Evolutionary conservation across 2,888 invertebrate species (phyloP).

Genomic region (Cabera pusaria): DNA sequence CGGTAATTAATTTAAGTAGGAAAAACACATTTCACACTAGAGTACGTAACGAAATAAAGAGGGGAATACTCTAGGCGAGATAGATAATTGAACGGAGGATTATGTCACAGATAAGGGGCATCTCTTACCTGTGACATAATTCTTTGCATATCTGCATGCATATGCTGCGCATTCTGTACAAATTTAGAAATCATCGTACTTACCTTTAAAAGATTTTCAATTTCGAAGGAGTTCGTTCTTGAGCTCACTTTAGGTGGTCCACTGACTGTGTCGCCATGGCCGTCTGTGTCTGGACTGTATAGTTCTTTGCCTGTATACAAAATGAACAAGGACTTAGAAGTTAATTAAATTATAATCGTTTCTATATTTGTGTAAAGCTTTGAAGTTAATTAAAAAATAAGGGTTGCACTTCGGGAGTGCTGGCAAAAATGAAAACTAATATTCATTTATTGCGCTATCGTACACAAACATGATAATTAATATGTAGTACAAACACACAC

Average conservation of each 20-base stretch:
- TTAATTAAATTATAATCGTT: too few species aligned
- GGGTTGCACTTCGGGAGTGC: too few species aligned
- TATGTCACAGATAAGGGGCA: constrained; percentile 4
- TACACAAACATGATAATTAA: too few species aligned
- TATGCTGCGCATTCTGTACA: too few species aligned
- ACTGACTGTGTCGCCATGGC: constrained; percentile 60
- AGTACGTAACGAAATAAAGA: constrained; percentile 57
- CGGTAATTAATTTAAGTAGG: constrained; percentile 58
- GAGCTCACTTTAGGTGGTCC: constrained; percentile 87
- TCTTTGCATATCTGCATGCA: too few species aligned
- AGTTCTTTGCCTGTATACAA: constrained; percentile 86
- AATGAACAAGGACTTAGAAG: background rate
- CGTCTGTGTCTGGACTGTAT: constrained; percentile 85
- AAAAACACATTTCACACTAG: constrained; percentile 53
- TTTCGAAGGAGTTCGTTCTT: constrained; percentile 96
- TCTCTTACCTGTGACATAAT: too few species aligned
- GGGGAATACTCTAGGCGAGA: constrained; percentile 46
- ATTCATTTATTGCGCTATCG: too few species aligned
- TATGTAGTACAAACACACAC: too few species aligned
- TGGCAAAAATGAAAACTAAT: too few species aligned
- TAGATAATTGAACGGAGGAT: constrained; percentile 52
- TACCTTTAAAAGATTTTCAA: constrained; percentile 95
- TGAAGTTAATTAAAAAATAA: too few species aligned
- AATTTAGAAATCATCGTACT: too few species aligned
- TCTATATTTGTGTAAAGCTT: too few species aligned